phyloP scores from a whole-genome alignment of 2,113 vertebrate species.

The Dicentrarchus labrax region DNA sequence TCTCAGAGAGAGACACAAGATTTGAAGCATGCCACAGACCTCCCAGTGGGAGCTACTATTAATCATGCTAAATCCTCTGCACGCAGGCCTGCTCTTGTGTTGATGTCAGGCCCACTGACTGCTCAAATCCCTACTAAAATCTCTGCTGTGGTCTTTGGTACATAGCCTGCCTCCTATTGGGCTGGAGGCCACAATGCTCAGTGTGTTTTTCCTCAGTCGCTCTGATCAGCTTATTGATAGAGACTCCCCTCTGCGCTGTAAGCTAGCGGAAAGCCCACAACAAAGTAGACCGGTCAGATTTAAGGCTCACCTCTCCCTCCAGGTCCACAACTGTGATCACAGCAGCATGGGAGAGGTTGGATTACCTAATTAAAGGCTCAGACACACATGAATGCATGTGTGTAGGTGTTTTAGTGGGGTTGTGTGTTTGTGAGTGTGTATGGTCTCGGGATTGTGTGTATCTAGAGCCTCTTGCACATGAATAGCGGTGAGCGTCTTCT shows the following conservation, averaged over 20 bases:
- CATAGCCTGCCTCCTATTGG: constrained; percentile 56
- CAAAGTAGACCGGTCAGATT: constrained; percentile 66
- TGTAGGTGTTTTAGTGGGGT: constrained; percentile 40
- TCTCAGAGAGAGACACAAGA: not conserved
- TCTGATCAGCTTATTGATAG: constrained; percentile 56
- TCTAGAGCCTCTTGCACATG: constrained; percentile 23
- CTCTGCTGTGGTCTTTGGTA: constrained; percentile 1
- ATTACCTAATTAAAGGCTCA: constrained; percentile 81
- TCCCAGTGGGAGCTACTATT: constrained; percentile 52
- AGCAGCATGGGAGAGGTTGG: constrained; percentile 66
- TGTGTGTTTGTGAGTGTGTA: constrained; percentile 39
- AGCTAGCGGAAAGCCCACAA: constrained; percentile 52
- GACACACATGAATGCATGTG: constrained; percentile 64
- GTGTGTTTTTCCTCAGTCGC: not conserved
- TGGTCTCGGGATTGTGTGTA: constrained; percentile 33
- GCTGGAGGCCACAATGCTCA: constrained; percentile 42
- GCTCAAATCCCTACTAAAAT: constrained; percentile 39
- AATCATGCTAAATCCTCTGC: constrained; percentile 58
- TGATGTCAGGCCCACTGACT: constrained; percentile 30
- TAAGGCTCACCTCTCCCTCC: constrained; percentile 63
- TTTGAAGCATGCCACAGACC: constrained; percentile 39
- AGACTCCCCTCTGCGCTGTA: constrained; percentile 20
- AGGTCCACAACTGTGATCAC: constrained; percentile 67
- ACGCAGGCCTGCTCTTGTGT: constrained; percentile 13
- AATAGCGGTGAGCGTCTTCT: constrained; percentile 52